Evolutionary conservation across 2,113 vertebrate genomes (phyloP).

Genomic region (Rhinolophus sinicus): DNA sequence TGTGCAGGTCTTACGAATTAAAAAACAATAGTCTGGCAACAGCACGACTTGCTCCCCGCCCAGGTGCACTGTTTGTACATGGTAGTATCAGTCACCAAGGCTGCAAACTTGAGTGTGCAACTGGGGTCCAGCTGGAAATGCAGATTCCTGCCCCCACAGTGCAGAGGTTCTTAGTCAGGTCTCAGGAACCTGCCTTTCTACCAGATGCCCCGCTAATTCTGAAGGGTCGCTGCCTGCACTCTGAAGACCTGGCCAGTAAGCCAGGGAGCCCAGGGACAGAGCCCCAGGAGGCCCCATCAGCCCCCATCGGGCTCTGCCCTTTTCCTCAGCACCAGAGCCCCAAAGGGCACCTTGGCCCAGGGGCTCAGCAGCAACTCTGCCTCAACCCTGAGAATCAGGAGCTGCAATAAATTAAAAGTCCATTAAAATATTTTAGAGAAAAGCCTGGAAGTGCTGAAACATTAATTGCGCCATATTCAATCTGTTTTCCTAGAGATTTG

Average conservation of each 20-base stretch:
- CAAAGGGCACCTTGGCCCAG: not conserved
- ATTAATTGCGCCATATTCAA: conserved; percentile 86
- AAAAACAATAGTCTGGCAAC: not conserved
- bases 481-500: conserved; percentile 84
- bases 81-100: not conserved
- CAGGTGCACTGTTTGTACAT: not conserved
- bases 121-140: not conserved
- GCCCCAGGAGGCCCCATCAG: not conserved
- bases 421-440: conserved; percentile 86
- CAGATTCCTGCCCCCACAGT: not conserved
- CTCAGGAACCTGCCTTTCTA: not conserved
- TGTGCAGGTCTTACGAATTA: not conserved
- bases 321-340: not conserved
- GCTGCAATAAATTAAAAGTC: conserved; percentile 84
- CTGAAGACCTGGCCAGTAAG: not conserved
- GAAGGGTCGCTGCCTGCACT: not conserved
- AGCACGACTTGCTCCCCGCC: not conserved
- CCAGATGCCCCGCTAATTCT: not conserved
- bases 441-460: conserved; percentile 84
- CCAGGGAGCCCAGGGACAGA: not conserved
- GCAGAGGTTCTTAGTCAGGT: not conserved
- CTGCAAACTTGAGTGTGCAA: not conserved
- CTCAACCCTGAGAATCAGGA: conserved; percentile 79
- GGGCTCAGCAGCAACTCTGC: conserved; percentile 35
- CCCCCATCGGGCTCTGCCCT: not conserved